These are phyloP conservation scores for Valencia hispanica DNA, from an alignment of 2,797 vertebrate genomes.

Conservation along the genomic window DNA sequence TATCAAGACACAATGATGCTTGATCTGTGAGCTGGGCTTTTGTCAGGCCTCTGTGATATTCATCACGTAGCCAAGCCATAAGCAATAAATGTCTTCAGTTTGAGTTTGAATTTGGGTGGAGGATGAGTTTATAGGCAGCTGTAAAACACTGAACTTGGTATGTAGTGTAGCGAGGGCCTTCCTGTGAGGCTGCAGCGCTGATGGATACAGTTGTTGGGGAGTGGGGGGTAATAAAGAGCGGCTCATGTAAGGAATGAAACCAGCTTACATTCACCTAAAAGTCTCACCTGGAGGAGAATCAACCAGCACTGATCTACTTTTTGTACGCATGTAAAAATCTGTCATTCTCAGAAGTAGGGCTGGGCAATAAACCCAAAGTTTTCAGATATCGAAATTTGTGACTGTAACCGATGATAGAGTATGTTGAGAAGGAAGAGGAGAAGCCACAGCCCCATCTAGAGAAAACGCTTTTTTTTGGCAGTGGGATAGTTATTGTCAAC, in stretches of 20 bases:
- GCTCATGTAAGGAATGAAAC: background rate
- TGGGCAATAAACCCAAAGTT: too few relatives aligned
- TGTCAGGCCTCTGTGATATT: constrained; percentile 72
- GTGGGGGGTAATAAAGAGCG: constrained; percentile 52
- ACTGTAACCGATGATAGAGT: too few relatives aligned
- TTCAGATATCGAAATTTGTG: too few relatives aligned
- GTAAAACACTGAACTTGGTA: constrained; percentile 81
- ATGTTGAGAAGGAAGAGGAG: too few relatives aligned
- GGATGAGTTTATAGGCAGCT: constrained; percentile 74
- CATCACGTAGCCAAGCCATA: constrained; percentile 56
- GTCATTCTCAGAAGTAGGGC: background rate
- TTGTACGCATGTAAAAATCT: background rate
- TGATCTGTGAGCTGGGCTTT: constrained; percentile 43
- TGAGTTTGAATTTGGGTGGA: constrained; percentile 77
- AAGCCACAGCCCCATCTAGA: too few relatives aligned
- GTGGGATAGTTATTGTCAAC: too few relatives aligned
- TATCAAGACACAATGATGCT: constrained; percentile 51
- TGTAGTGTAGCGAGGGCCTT: constrained; percentile 50
- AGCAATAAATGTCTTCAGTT: constrained; percentile 70
- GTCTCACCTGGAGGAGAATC: constrained; percentile 1
- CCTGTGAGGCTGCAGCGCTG: constrained; percentile 42
- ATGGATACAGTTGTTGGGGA: constrained; percentile 51
- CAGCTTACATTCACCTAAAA: constrained; percentile 8
- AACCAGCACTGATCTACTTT: background rate
- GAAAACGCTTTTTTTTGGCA: too few relatives aligned